Evolutionary conservation across 2,888 invertebrate species (phyloP), one percentile per base, ranked within the genome.

Genomic region (Heteropelma amictum): DNA sequence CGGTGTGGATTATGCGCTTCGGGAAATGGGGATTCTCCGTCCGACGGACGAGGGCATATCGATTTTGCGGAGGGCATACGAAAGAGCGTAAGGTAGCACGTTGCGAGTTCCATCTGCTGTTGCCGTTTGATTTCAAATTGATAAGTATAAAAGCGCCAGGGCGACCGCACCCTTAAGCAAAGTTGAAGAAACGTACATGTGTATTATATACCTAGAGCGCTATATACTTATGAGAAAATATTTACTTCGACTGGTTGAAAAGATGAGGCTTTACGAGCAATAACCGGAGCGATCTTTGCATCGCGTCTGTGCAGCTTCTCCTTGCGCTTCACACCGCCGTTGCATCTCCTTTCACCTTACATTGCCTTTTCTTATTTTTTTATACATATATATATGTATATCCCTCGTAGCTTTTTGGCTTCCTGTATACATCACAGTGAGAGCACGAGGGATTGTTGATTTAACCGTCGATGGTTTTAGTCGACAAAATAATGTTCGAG

Each of bases 381-480:
- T 17, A 19, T 17, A 28, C 14, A 17, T 53, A 33, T 53, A n/a
- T 45, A 35, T 35, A 35, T 10, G 10, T n/a, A n/a, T n/a, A 35
- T 35, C 2, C 10, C 6, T 10, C 2, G 23, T 23, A 47, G 51
- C 58, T 73, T 72, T 69, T 64, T 72, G 67, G 61, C 69, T 73
- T 65, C 67, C 72, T 51, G 60, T 45, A 54, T 67, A 28, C 10
- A 21, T 12, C 21, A 1, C 6, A 3, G 28, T 10, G 14, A 38
- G 30, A 23, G 26, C 38, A 38, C 60, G 33, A 30, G 60, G 17
- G 77, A 83, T 82, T 83, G 83, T 84, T 84, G 84, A 83, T 82
- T 85, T 80, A 84, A 84, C 81, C 79, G 76, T 78, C 80, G 79
- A 77, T 77, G 79, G 72, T 82, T 84, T 83, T 81, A 81, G 79